Evolutionary conservation across 2,113 vertebrate genomes (phyloP), one percentile per base, ranked within the genome.

Genomic region (Hepsetus odoe): DNA sequence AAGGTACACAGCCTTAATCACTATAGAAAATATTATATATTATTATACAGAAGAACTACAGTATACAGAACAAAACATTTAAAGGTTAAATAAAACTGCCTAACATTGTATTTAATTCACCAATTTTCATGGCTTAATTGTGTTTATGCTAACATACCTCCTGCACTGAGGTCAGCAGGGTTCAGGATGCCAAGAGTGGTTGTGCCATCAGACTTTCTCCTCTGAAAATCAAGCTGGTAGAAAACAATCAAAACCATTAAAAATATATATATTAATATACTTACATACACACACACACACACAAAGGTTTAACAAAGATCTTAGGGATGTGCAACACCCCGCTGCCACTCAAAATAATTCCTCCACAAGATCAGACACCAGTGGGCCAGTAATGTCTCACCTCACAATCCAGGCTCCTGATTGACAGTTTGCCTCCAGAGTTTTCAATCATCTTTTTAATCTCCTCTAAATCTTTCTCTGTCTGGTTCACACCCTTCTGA

Each of bases 181-280:
- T 96, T 97, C 33, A 98, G 92, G 78, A 99, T 93, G 28, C 94
- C 96, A 73, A 99, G 77, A 0, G 97, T 98, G 3, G 97, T 99
- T 4, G 96, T 97, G 35, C 98, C 98, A 79, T 99, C 96, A 22
- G 92, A 83, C 85, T 94, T 98, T 85, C 94, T 92, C 84, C 98
- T 93, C 70, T 90, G 92, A 91, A 98, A 98, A 81, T 96, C 95
- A 85, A 96, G 91, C 97, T 98, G 70, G 5, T 5, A 35, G 10
- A 68, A 22, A 70, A 85, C n/a, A 83, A 79, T 38, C 9, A 9
- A 82, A 6, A 2, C 30, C 14, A 11, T 3, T 13, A 65, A 58
- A 16, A 38, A 59, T 35, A 33, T 66, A 20, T 38, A 38, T 5
- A 38, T 42, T 35, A 61, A 10, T 8, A 16, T 1, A 1, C 9